Evolutionary conservation across 2,888 invertebrate genomes (phyloP), one percentile per base, ranked within the genome.

Genomic region (Teinopalpus imperialis): DNA sequence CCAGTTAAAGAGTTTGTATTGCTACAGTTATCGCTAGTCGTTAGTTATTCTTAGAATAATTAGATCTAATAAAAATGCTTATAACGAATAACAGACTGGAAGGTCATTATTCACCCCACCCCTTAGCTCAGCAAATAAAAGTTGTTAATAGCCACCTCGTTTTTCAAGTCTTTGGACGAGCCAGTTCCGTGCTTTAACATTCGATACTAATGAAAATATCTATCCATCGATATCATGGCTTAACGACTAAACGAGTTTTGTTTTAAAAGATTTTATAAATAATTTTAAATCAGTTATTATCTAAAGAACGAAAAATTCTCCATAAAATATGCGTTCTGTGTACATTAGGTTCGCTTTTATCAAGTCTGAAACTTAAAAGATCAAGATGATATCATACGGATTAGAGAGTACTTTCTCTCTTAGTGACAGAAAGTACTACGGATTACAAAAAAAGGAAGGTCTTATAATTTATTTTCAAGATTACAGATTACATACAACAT

Each of bases 101-200:
- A 23, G 21, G 13, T 24, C 30, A 32, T 43, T 30, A 43, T 39
- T 45, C 13, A 37, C 30, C 36, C 37, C n/a, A 26, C 32, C 21
- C 20, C 18, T 26, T 16, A 26, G 7, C 32, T 45, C 32, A 39
- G 31, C 44, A 26, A 44, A 44, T 44, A 37, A 45, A 39, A 31
- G 30, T 45, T 39, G 18, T 32, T 45, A 45, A 45, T 32, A 32
- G 26, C 31, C 12, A 13, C 26, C 37, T 14, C 32, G 45, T 45
- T 39, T 45, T 39, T 45, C 43, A 31, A 45, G 44, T 34, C 26
- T 39, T 45, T 32, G 39, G 43, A 29, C 7, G 43, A 34, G 31
- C 39, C 32, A 39, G 39, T 39, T 39, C 27, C 21, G 7, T 31
- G 39, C 20, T 45, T 24, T 39, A 39, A 39, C 24, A 43, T 24